These are phyloP conservation scores for Cerceris ruficornis DNA, from an alignment of 2,888 invertebrate genomes.

Conservation along the genomic window DNA sequence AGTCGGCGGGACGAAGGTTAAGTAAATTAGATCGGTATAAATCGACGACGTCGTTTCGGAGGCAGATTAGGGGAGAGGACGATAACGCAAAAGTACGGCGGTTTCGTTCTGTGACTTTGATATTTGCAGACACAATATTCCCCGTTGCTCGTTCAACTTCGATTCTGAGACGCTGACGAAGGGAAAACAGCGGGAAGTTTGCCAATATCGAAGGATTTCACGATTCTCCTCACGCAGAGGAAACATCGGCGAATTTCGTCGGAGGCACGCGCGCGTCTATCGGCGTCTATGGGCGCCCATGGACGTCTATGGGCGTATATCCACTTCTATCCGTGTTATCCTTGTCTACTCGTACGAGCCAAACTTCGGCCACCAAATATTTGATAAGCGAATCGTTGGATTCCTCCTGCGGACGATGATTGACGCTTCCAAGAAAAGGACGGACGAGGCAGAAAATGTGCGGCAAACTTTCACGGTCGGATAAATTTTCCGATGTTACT, in stretches of 20 bases:
- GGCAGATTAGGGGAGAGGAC: background rate
- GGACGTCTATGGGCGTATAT: too few species aligned
- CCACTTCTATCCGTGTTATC: too few species aligned
- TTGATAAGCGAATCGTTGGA: too few species aligned
- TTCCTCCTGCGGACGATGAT: too few species aligned
- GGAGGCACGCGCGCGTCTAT: constrained; percentile 12
- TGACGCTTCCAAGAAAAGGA: too few species aligned
- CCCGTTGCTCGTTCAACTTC: constrained; percentile 2
- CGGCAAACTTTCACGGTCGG: too few species aligned
- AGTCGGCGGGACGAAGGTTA: background rate
- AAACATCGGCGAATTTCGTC: background rate
- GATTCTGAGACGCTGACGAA: constrained; percentile 1
- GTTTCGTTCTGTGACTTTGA: constrained; percentile 1
- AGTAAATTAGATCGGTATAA: background rate
- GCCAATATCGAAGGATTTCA: constrained; percentile 49
- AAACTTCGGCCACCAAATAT: too few species aligned
- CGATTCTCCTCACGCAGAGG: constrained; percentile 35
- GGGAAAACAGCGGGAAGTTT: constrained; percentile 46
- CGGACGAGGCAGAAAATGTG: too few species aligned
- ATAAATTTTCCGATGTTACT: too few species aligned
- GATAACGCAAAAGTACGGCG: constrained; percentile 7
- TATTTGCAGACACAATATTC: constrained; percentile 17
- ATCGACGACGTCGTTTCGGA: background rate
- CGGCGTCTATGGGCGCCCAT: background rate
- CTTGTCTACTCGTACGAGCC: too few species aligned